These are phyloP conservation scores for Mustela nigripes DNA, from an alignment of 2,113 vertebrate genomes.

Conservation along the genomic window DNA sequence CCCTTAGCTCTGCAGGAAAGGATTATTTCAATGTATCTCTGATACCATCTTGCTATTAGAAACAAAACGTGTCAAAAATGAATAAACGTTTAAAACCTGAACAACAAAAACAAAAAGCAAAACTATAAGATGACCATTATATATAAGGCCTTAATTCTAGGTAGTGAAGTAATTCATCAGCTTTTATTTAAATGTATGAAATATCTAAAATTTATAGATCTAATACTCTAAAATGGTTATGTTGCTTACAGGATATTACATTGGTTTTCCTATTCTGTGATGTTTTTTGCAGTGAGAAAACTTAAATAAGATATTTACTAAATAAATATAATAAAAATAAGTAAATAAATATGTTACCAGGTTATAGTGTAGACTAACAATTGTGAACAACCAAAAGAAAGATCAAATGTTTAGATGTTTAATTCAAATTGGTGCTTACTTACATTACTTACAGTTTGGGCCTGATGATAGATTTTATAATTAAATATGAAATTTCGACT, in stretches of 20 bases:
- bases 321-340: neutral
- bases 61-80: constrained; percentile 78
- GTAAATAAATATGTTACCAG: neutral
- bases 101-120: constrained; percentile 72
- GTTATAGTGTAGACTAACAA: constrained; percentile 11
- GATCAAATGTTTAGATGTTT: neutral
- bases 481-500: neutral
- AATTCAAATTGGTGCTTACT: neutral
- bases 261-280: constrained; percentile 4
- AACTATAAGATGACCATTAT: neutral
- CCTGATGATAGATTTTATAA: neutral
- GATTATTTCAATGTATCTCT: constrained; percentile 77
- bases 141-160: neutral
- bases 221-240: neutral
- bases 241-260: constrained; percentile 4
- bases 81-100: constrained; percentile 82
- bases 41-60: constrained; percentile 80
- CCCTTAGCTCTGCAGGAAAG: constrained; percentile 83
- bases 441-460: neutral
- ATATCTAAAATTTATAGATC: constrained; percentile 40
- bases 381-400: neutral
- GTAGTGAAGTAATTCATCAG: neutral
- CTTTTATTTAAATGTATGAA: neutral
- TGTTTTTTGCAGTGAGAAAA: neutral
- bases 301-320: constrained; percentile 1